Percentiles rank a stretch among this genome's conserved stretches.
Evolutionary conservation across 2,113 vertebrate species (phyloP).

Genomic region (Merops nubicus): DNA sequence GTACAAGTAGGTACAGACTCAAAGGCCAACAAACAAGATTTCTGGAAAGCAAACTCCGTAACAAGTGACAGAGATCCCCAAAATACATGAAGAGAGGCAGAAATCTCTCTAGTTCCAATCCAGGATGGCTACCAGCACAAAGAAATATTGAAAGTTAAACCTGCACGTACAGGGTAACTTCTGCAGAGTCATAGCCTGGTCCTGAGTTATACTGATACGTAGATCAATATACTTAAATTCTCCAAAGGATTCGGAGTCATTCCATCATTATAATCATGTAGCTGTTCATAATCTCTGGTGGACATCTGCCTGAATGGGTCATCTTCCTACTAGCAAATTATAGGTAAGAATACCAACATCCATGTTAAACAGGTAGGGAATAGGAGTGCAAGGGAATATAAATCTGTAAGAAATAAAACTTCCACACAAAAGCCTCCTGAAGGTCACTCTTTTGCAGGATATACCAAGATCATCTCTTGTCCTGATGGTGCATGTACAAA

Average conservation of each 20-base stretch:
- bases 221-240: too few species aligned
- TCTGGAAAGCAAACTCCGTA: not conserved
- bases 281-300: not conserved
- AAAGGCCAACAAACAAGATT: not conserved
- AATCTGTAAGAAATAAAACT: not conserved
- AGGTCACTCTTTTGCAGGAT: not conserved
- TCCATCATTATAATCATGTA: not conserved
- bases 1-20: not conserved
- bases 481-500: not conserved
- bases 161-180: not conserved
- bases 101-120: not conserved
- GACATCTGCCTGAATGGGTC: not conserved
- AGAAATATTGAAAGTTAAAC: not conserved
- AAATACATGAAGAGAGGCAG: not conserved
- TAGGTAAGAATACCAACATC: not conserved
- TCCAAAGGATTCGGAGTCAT: not conserved
- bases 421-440: not conserved
- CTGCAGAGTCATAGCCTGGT: not conserved
- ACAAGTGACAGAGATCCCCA: not conserved
- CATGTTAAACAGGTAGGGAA: not conserved
- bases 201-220: not conserved
- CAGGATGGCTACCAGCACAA: not conserved
- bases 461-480: not conserved
- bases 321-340: not conserved
- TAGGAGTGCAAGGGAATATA: not conserved